Evolutionary conservation across 2,888 invertebrate genomes (phyloP).

Genomic region (Apomyelois bistriatella): DNA sequence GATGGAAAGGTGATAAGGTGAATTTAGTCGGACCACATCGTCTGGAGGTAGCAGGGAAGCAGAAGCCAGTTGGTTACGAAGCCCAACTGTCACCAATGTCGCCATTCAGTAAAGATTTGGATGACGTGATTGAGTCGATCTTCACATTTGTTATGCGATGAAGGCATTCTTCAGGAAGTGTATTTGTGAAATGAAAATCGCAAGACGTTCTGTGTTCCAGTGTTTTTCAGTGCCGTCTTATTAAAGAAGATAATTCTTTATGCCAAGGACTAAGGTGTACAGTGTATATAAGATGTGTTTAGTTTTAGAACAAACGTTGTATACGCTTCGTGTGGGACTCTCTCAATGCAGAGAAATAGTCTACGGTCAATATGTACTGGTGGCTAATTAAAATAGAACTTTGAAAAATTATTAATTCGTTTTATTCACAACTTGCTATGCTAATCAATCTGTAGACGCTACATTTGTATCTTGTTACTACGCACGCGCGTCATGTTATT

Average conservation of each 20-base stretch:
- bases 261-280: not conserved
- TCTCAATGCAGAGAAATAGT: not conserved
- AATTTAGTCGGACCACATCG: constrained; percentile 58
- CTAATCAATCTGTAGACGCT: too few relatives aligned
- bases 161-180: constrained; percentile 18
- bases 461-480: not conserved
- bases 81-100: constrained; percentile 69
- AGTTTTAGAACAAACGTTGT: too few relatives aligned
- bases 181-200: constrained; percentile 9
- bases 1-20: constrained; percentile 60
- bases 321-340: too few relatives aligned
- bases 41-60: constrained; percentile 60
- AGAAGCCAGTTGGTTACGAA: constrained; percentile 54
- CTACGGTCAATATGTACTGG: not conserved
- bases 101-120: constrained; percentile 70
- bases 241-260: not conserved
- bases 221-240: constrained; percentile 15
- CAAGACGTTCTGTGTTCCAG: not conserved
- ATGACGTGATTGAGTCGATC: constrained; percentile 71
- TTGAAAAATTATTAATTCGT: not conserved
- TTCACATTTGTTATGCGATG: constrained; percentile 74
- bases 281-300: not conserved
- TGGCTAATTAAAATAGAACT: not conserved
- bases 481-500: not conserved
- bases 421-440: not conserved